Conservation (phyloP, 1,140 invertebrate genomes). For the Macrotrachela quadricornifera region DNA sequence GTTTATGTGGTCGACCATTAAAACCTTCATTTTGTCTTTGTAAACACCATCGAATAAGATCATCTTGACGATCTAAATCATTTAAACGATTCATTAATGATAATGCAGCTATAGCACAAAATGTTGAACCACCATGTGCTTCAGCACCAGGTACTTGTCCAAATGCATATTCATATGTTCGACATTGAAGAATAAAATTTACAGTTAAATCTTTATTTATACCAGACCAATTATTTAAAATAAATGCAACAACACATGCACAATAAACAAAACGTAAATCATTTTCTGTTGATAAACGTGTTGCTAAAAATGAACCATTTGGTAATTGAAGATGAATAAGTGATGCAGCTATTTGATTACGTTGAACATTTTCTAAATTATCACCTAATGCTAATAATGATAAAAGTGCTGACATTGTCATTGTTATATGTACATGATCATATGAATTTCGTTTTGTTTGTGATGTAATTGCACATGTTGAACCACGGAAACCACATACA, state of each 20-base stretch:
- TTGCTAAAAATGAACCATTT: constrained; percentile 36
- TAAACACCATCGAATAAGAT: constrained; percentile 30
- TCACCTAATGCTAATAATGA: constrained; percentile 69
- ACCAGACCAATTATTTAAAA: constrained; percentile 71
- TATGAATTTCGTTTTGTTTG: constrained; percentile 10
- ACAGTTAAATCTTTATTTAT: constrained; percentile 54
- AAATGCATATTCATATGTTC: constrained; percentile 78
- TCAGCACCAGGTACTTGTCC: constrained; percentile 68
- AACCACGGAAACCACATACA: constrained; percentile 10
- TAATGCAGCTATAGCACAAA: constrained; percentile 73
- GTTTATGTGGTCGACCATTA: constrained; percentile 83
- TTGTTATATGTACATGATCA: constrained; percentile 43
- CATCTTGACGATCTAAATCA: neutral
- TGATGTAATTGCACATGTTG: neutral
- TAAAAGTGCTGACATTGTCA: constrained; percentile 76
- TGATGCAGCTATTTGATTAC: constrained; percentile 50
- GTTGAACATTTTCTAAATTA: constrained; percentile 59
- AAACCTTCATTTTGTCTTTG: constrained; percentile 46
- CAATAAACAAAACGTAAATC: constrained; percentile 96
- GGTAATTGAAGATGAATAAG: constrained; percentile 37
- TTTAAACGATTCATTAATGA: constrained; percentile 43
- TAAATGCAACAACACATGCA: constrained; percentile 68
- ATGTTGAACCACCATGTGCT: constrained; percentile 79
- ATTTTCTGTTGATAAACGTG: constrained; percentile 5
- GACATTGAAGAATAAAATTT: constrained; percentile 57